Base-by-base conservation (phyloP, 2,113 vertebrate genomes). In the Rhea pennata region DNA sequence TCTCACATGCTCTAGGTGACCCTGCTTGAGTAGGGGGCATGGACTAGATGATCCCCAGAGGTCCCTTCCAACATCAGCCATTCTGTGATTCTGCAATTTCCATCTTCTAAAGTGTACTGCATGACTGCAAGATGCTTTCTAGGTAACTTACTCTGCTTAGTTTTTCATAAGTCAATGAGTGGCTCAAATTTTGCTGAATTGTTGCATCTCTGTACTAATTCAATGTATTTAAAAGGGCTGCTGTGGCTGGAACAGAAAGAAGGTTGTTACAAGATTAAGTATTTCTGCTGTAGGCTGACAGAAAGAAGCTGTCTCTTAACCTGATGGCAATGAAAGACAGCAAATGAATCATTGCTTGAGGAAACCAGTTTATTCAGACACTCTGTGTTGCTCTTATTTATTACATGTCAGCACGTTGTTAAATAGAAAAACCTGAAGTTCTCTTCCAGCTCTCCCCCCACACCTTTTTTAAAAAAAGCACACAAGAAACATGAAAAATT, bases 321-420 rank as follows among this genome's bases (percentile, higher is more conserved):
- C 95, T 98, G 97, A 98, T 98, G 97, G 96, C 98, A 98, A 98
- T 98, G 95, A 98, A 98, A 99, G 98, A 97, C 98, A 98, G 96
- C 85, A 62, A 97, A 98, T 98, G 98, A 99, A 98, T 98, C 98
- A 98, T 65, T 98, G 98, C 98, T 98, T 91, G 95, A 97, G 97
- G 97, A 98, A 99, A 98, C 96, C 98, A 98, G 98, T 99, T 99
- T 97, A 98, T 99, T 98, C 98, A 99, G 98, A 98, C 97, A 98
- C 97, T 98, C 95, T 89, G 95, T 97, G 98, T 97, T 87, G 59
- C 94, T 84, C 96, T 99, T 99, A 99, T 99, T 99, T 99, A 99
- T 99, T 98, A 98, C 98, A 98, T 98, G 98, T 98, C 98, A 99
- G 97, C 97, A 97, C 92, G 97, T 97, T 98, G 97, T 98, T 99